Percentiles rank a stretch among this genome's conserved stretches.
Conservation (phyloP, 2,888 invertebrate genomes). For the Drosophila macrospina region DNA sequence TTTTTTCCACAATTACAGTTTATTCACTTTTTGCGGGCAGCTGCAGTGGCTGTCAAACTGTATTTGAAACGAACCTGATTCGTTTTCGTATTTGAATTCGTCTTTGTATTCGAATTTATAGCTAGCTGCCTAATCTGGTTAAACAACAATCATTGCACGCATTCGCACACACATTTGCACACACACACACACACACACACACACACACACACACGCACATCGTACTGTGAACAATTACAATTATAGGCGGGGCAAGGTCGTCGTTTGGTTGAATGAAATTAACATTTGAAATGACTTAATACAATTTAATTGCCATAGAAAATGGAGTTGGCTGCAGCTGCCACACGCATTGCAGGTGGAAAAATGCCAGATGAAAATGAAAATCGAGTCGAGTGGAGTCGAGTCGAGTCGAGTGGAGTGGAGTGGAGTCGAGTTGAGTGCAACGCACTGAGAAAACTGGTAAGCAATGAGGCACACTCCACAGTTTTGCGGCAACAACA, state of each 20-base stretch:
- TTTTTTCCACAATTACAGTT: conserved; percentile 28
- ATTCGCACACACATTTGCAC: conserved; percentile 37
- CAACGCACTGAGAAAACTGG: conserved; percentile 28
- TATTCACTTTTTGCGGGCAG: conserved; percentile 18
- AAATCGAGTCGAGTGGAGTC: neutral
- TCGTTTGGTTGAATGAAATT: conserved; percentile 54
- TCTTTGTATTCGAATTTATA: conserved; percentile 9
- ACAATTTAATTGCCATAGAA: conserved; percentile 58
- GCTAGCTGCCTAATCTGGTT: conserved; percentile 57
- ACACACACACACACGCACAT: conserved; percentile 20
- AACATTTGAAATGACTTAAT: conserved; percentile 71
- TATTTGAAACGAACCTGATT: conserved; percentile 8
- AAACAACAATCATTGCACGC: conserved; percentile 63
- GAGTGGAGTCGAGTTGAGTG: conserved; percentile 7
- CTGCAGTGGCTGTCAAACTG: conserved; percentile 33
- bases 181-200: conserved; percentile 49
- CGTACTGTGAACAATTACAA: conserved; percentile 51
- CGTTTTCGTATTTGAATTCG: conserved; percentile 6
- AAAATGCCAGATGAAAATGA: conserved; percentile 25
- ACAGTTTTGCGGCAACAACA: neutral
- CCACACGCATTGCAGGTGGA: conserved; percentile 21
- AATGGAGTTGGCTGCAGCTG: conserved; percentile 16
- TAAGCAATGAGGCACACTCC: neutral
- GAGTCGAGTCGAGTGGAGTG: neutral
- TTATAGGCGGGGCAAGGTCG: conserved; percentile 71